These are phyloP conservation scores for Yponomeuta sedellus DNA, from an alignment of 2,888 invertebrate genomes.

Conservation along the genomic window DNA sequence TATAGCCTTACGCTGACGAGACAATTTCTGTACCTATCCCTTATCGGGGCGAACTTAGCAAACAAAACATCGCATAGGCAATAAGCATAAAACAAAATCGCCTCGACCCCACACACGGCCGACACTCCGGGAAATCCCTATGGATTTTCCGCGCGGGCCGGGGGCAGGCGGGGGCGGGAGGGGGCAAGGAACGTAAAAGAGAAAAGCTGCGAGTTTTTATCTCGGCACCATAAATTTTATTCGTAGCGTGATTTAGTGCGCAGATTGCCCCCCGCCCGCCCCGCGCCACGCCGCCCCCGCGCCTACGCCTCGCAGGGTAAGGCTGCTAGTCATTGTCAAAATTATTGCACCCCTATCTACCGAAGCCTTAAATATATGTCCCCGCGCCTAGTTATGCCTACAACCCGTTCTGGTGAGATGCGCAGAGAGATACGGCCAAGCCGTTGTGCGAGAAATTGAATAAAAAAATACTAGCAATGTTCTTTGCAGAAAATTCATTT, in stretches of 20 bases:
- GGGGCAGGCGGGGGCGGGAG: conserved; percentile 33
- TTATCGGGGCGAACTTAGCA: conserved; percentile 70
- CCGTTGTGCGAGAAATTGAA: conserved; percentile 2
- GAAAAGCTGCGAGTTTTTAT: conserved; percentile 79
- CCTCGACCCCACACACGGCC: conserved; percentile 73
- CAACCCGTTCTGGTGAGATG: conserved; percentile 51
- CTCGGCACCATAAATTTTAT: conserved; percentile 79
- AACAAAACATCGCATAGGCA: conserved; percentile 73
- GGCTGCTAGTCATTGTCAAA: conserved; percentile 77
- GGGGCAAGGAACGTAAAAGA: conserved; percentile 76
- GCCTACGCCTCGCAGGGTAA: conserved; percentile 72
- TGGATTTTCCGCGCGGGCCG: conserved; percentile 69
- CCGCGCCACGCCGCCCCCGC: conserved; percentile 38
- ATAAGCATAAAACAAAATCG: conserved; percentile 77
- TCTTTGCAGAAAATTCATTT: conserved; percentile 20
- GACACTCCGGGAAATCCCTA: conserved; percentile 77
- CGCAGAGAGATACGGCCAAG: conserved; percentile 23
- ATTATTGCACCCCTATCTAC: conserved; percentile 77
- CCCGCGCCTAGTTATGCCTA: conserved; percentile 68
- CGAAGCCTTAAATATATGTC: conserved; percentile 76
- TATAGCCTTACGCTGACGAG: conserved; percentile 33
- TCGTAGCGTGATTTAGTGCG: conserved; percentile 78
- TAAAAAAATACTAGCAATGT: conserved; percentile 25
- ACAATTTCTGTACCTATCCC: conserved; percentile 58
- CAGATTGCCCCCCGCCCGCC: conserved; percentile 71